phyloP scores from a whole-genome alignment of 2,797 vertebrate species.

The Notolepis coatsorum region DNA sequence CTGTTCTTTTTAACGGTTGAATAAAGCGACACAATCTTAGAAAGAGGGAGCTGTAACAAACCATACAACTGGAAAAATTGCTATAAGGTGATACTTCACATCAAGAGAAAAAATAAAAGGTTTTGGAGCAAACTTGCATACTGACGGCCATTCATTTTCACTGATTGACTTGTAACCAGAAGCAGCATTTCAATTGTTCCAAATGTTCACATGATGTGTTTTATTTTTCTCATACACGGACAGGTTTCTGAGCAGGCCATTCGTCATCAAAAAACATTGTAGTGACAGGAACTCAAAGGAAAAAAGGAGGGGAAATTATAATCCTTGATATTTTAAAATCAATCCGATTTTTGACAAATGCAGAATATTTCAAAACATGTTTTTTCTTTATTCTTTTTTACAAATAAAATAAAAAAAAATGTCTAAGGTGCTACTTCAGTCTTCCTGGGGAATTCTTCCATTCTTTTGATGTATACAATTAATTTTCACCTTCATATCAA shows the following conservation, averaged over 20 bases:
- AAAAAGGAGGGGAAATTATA: constrained; percentile 47
- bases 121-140: constrained; percentile 93
- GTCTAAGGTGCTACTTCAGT: constrained; percentile 94
- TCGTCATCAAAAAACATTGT: constrained; percentile 67
- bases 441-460: constrained; percentile 86
- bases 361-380: constrained; percentile 73
- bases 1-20: constrained; percentile 82
- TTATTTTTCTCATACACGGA: constrained; percentile 64
- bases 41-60: constrained; percentile 96
- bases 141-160: constrained; percentile 76
- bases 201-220: constrained; percentile 63
- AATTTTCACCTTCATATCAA: constrained; percentile 83
- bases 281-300: constrained; percentile 69
- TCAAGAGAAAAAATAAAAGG: constrained; percentile 84
- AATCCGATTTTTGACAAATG: constrained; percentile 75
- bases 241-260: constrained; percentile 75
- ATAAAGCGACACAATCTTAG: constrained; percentile 84
- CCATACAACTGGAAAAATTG: constrained; percentile 97
- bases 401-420: constrained; percentile 74
- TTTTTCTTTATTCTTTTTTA: constrained; percentile 81
- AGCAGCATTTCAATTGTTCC: constrained; percentile 73
- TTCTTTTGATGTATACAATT: constrained; percentile 91
- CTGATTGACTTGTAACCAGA: constrained; percentile 78
- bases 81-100: constrained; percentile 96
- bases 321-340: constrained; percentile 71